Conservation (phyloP, 2,113 vertebrate species). For the Dipodomys spectabilis region DNA sequence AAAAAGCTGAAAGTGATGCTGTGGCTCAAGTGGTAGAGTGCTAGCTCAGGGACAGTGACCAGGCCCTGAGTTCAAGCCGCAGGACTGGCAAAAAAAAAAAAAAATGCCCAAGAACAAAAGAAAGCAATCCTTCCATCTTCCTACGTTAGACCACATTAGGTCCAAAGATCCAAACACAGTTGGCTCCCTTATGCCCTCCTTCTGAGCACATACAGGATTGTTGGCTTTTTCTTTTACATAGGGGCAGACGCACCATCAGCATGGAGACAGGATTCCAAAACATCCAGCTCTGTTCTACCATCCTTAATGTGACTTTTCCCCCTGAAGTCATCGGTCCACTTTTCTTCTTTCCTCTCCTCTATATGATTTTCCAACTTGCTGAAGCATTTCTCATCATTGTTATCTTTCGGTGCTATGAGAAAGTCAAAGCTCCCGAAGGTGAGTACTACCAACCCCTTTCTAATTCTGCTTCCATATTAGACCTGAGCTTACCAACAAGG, state of each 20-base stretch:
- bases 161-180: background rate
- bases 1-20: too few species aligned
- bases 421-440: slow-evolving; percentile 76
- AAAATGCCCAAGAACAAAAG: too few species aligned
- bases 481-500: background rate
- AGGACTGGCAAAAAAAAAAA: too few species aligned
- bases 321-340: slow-evolving; percentile 88
- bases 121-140: background rate
- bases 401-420: slow-evolving; percentile 86
- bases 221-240: slow-evolving; percentile 61
- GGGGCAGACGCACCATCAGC: slow-evolving; percentile 88
- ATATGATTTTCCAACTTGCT: slow-evolving; percentile 88
- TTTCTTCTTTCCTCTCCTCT: slow-evolving; percentile 91
- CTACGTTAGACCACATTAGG: too few species aligned
- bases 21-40: too few species aligned
- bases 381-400: slow-evolving; percentile 88
- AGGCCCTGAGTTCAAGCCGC: too few species aligned
- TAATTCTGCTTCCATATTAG: background rate
- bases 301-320: slow-evolving; percentile 89
- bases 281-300: slow-evolving; percentile 88
- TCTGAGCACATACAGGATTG: too few species aligned
- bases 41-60: too few species aligned
- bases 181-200: background rate
- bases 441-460: slow-evolving; percentile 38
- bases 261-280: slow-evolving; percentile 94